Conservation (phyloP, 2,113 vertebrate genomes). For the Cercocebus atys region DNA sequence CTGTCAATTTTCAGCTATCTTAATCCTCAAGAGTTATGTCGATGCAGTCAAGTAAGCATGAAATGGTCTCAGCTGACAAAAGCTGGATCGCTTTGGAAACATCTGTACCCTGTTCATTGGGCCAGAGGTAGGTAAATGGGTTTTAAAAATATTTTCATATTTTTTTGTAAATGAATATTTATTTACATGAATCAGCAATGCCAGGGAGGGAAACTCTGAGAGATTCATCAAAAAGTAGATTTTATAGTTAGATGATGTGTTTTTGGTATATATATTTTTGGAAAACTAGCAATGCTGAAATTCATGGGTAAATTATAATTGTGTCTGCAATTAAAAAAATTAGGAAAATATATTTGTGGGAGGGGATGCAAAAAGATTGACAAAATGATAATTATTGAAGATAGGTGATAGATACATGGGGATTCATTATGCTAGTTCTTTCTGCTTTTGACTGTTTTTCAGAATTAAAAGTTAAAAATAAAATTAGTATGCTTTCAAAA, state of each 20-base stretch:
- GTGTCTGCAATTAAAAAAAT: neutral
- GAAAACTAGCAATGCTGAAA: neutral
- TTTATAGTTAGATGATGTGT: neutral
- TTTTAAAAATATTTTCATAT: neutral
- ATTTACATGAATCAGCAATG: neutral
- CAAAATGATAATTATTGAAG: slow-evolving; percentile 29
- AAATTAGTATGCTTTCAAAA: slow-evolving; percentile 3
- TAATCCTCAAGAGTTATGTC: slow-evolving; percentile 93
- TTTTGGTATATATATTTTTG: neutral
- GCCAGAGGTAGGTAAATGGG: slow-evolving; percentile 89
- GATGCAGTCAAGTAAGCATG: slow-evolving; percentile 94
- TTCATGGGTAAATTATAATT: neutral
- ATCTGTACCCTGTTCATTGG: slow-evolving; percentile 97
- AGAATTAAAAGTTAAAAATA: neutral
- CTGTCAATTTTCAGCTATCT: slow-evolving; percentile 94
- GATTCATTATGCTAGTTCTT: neutral
- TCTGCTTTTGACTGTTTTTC: slow-evolving; percentile 16
- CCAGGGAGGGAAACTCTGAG: neutral
- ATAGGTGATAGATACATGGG: neutral
- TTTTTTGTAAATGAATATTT: neutral
- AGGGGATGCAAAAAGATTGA: neutral
- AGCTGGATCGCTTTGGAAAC: slow-evolving; percentile 95
- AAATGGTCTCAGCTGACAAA: slow-evolving; percentile 92
- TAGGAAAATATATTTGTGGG: neutral
- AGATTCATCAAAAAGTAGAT: neutral